Base-by-base conservation (phyloP, 2,888 invertebrate species). In the Hemaris fuciformis region DNA sequence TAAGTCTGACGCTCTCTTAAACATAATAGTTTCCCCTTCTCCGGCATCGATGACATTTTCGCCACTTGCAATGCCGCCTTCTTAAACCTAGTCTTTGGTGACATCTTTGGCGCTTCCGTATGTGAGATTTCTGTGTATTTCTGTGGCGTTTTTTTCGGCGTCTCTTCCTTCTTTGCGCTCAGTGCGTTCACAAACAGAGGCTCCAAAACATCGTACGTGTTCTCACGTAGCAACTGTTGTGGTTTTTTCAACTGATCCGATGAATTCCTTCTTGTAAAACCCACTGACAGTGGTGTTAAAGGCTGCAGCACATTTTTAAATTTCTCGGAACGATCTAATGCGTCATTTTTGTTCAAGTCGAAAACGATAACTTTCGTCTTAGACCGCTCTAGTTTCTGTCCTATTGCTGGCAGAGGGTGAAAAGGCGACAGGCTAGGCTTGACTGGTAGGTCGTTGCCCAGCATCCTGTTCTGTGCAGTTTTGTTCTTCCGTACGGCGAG, bases 351-450 rank as follows among this genome's bases (percentile, higher is more conserved):
- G 60, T 89, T 85, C 3, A 91, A 66, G 68, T 91, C 87, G 65
- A 91, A 87, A 27, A 91, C 78, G 3, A 91, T 87, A 3, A 91
- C 81, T 83, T 91, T 91, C 1, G 91, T 85, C 62, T 86, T 86
- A 10, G 83, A 72, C 53, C 79, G 79, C 38, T 84, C 86, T 1
- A 81, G 71, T 62, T 84, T 87, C 72, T 91, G 85, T 27, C 91
- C 91, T 63, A 93, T 93, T 6, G 92, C 93, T 0, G 93, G 93
- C 5, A 93, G 81, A 0, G 93, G 93, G 31, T 86, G 87, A 77
- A 93, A 93, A 0, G 92, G 92, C 0, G 93, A 89, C 0, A 93
- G 71, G 13, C 76, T 77, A 0, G 87, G 78, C 72, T 91, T 91
- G 62, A 88, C 71, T 4, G 83, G 79, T 7, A 87, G 74, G 25